Evolutionary conservation across 2,113 vertebrate species (phyloP).

Genomic region (Ailuropoda melanoleuca): DNA sequence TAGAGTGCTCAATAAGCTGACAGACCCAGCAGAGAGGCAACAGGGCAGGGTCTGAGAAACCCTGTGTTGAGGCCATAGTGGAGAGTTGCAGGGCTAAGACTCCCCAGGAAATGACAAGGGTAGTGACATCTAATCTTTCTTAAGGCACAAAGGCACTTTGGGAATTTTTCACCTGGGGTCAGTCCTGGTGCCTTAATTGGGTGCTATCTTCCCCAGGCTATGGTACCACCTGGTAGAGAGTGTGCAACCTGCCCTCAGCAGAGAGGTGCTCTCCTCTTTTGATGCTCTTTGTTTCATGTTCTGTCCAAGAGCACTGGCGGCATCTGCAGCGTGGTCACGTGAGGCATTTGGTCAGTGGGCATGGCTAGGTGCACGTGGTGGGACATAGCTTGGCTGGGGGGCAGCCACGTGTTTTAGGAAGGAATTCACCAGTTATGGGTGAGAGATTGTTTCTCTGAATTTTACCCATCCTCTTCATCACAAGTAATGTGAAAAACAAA

Average conservation of each 20-base stretch:
- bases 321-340: accelerated
- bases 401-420: not conserved
- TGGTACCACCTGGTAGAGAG: accelerated
- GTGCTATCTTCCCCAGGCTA: not conserved
- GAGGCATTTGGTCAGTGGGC: accelerated
- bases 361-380: no score
- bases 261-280: accelerated
- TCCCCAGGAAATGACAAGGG: not conserved
- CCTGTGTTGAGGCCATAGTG: accelerated
- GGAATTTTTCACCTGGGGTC: not conserved
- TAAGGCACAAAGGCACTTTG: not conserved
- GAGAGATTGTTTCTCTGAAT: not conserved
- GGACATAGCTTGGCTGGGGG: not conserved
- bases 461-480: not conserved
- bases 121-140: not conserved
- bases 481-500: not conserved
- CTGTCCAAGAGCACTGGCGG: not conserved
- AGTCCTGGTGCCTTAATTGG: not conserved
- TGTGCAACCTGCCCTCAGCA: accelerated
- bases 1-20: accelerated
- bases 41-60: accelerated
- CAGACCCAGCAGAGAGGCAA: accelerated
- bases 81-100: not conserved
- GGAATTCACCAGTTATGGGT: not conserved
- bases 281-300: not conserved